Percentiles rank a stretch among this genome's conserved stretches.
phyloP scores from a whole-genome alignment of 2,888 invertebrate species.

The Chrysopilus asiliformis region DNA sequence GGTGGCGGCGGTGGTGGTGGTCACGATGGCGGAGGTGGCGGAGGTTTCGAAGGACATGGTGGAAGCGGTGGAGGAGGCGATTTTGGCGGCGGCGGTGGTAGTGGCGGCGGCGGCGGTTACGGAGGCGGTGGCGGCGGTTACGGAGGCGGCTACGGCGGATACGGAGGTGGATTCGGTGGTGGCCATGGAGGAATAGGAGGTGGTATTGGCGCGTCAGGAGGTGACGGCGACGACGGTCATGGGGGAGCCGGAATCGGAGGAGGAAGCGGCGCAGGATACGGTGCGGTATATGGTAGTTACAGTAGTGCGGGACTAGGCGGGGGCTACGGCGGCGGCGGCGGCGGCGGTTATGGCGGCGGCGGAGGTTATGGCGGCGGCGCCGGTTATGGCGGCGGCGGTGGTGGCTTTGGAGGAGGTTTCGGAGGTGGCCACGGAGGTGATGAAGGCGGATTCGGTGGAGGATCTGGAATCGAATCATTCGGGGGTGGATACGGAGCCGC shows the following conservation, averaged over 20 bases:
- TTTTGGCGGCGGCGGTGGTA: too few species aligned
- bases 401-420: constrained; percentile 1
- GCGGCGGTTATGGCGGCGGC: constrained; percentile 4
- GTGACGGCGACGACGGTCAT: constrained; percentile 1
- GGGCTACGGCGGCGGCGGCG: constrained; percentile 4
- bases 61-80: too few species aligned
- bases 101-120: not conserved
- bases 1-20: too few species aligned
- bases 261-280: constrained; percentile 2
- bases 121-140: not conserved
- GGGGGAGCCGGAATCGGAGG: constrained; percentile 3
- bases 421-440: not conserved
- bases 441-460: not conserved
- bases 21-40: too few species aligned
- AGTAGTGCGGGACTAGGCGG: too few species aligned
- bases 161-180: not conserved
- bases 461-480: not conserved
- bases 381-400: constrained; percentile 3
- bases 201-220: constrained; percentile 3
- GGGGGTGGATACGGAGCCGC: not conserved
- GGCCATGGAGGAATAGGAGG: not conserved
- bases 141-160: constrained; percentile 6
- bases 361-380: constrained; percentile 4
- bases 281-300: too few species aligned
- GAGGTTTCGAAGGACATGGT: too few species aligned